A percentile compares a stretch with the other conserved stretches of the same genome.
These are phyloP conservation scores for Biston betularia DNA, from an alignment of 2,888 invertebrate genomes.

Conservation along the genomic window DNA sequence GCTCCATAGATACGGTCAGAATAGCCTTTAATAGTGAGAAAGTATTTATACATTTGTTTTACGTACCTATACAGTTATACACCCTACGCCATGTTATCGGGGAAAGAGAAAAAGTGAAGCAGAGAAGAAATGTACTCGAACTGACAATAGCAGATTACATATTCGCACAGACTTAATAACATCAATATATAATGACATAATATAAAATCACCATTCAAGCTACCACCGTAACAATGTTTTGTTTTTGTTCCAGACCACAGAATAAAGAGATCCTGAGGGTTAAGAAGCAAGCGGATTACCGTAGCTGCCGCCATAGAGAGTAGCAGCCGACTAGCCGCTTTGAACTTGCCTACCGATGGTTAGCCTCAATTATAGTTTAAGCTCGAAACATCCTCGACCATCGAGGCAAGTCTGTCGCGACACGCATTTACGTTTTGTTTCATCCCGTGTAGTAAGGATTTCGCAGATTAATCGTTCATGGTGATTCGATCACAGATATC, in stretches of 20 bases:
- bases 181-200: too few species aligned
- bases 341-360: conserved; percentile 15
- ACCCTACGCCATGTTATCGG: too few species aligned
- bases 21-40: too few species aligned
- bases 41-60: too few species aligned
- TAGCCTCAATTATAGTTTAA: conserved; percentile 6
- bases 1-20: too few species aligned
- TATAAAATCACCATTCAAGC: too few species aligned
- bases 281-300: conserved; percentile 60
- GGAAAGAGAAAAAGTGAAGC: too few species aligned
- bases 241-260: conserved; percentile 69
- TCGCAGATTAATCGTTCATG: conserved; percentile 11
- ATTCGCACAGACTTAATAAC: too few species aligned
- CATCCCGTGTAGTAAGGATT: conserved; percentile 15
- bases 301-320: conserved; percentile 43
- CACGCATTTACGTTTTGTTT: conserved; percentile 22
- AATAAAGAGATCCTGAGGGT: conserved; percentile 80
- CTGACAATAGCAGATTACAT: too few species aligned
- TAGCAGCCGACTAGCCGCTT: conserved; percentile 38
- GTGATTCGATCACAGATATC: background rate
- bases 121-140: too few species aligned
- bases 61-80: too few species aligned
- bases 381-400: conserved; percentile 10
- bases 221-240: conserved; percentile 13
- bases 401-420: conserved; percentile 5